A percentile compares a stretch with the other conserved stretches of the same genome.
Conservation (phyloP, 1,140 invertebrate genomes). For the Conopomorpha cramerella region DNA sequence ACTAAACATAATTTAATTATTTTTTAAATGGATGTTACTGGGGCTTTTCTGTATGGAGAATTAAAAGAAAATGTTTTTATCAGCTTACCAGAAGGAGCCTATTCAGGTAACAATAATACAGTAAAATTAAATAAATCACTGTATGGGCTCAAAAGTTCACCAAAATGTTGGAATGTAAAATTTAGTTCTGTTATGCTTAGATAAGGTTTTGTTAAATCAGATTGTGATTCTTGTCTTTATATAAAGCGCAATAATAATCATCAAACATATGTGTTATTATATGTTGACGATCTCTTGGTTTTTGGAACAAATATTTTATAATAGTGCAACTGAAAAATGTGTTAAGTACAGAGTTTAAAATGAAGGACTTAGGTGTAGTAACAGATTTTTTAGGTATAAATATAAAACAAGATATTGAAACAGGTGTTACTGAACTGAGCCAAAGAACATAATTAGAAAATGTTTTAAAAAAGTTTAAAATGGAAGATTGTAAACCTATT, state of each 20-base stretch:
- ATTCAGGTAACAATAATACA: background rate
- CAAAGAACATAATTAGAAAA: too few relatives aligned
- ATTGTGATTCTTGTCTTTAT: background rate
- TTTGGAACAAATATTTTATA: background rate
- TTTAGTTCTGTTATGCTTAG: background rate
- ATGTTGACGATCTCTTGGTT: constrained; percentile 1
- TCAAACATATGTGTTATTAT: background rate
- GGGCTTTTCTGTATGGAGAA: constrained; percentile 3
- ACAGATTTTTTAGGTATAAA: background rate
- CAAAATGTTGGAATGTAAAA: constrained; percentile 1
- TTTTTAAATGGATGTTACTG: constrained; percentile 1
- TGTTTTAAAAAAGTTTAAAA: too few relatives aligned
- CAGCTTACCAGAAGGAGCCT: background rate
- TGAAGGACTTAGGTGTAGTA: constrained; percentile 1
- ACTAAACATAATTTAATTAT: background rate
- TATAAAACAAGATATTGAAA: too few relatives aligned
- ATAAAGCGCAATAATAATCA: background rate
- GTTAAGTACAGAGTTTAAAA: background rate
- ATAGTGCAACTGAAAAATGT: background rate
- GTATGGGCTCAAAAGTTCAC: background rate
- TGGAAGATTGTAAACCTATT: too few relatives aligned
- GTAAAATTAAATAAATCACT: background rate
- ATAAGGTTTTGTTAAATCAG: background rate
- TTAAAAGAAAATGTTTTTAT: constrained; percentile 1
- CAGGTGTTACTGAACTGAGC: too few relatives aligned